Conservation (phyloP, 2,888 invertebrate genomes). For the Megaustenia siamemsis region DNA sequence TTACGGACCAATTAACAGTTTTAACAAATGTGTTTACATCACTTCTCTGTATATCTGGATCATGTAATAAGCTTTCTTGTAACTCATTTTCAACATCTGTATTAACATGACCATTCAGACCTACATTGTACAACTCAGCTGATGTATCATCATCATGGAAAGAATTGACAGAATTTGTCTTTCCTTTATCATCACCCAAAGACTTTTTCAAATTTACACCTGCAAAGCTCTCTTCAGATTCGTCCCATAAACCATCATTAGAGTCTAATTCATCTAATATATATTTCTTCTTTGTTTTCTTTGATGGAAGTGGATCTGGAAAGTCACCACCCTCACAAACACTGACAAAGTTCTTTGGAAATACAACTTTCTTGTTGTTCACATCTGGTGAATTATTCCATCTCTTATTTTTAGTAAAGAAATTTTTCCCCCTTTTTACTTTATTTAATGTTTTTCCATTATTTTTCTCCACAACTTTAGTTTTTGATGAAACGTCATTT, state of each 20-base stretch:
- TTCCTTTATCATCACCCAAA: not conserved
- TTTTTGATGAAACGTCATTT: not conserved
- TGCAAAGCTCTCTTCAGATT: not conserved
- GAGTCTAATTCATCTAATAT: constrained; percentile 45
- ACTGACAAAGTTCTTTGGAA: constrained; percentile 42
- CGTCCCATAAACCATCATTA: constrained; percentile 47
- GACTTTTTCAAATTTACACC: not conserved
- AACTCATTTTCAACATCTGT: not conserved
- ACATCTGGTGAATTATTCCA: not conserved
- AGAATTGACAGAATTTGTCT: not conserved
- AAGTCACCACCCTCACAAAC: constrained; percentile 16
- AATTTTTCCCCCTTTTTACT: not conserved
- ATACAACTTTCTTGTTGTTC: constrained; percentile 3
- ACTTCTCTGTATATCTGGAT: not conserved
- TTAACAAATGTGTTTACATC: not conserved
- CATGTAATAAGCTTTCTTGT: not conserved
- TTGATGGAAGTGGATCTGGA: not conserved
- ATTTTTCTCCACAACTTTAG: not conserved
- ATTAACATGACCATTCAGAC: not conserved
- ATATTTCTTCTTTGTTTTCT: constrained; percentile 32
- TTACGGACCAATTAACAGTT: not conserved
- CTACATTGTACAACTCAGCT: not conserved
- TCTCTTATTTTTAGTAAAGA: not conserved
- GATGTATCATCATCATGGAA: not conserved
- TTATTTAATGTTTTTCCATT: not conserved